A percentile compares a stretch with the other conserved stretches of the same genome.
Evolutionary conservation across 2,797 vertebrate genomes (phyloP).

Genomic region (Betta splendens): DNA sequence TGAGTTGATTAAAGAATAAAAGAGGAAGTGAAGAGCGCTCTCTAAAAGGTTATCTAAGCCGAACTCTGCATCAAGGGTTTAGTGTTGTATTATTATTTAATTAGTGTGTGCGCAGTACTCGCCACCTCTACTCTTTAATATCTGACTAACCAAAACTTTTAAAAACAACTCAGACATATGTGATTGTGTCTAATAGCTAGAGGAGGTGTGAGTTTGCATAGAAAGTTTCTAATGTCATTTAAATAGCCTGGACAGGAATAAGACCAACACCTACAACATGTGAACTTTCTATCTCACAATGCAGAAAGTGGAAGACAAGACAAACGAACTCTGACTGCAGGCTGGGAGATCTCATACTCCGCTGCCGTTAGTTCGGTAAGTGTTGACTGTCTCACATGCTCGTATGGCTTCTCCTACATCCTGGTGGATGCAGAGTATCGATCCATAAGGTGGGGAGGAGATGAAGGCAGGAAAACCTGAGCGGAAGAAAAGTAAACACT

Average conservation of each 20-base stretch:
- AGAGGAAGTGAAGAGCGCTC: slow-evolving; percentile 59
- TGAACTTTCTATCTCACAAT: slow-evolving; percentile 11
- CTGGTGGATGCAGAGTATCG: slow-evolving; percentile 89
- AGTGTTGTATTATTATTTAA: slow-evolving; percentile 15
- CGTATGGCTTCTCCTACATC: slow-evolving; percentile 81
- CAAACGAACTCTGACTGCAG: slow-evolving; percentile 41
- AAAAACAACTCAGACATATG: background rate
- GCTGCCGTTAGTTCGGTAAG: slow-evolving; percentile 60
- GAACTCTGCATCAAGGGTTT: slow-evolving; percentile 27
- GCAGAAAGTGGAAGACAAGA: slow-evolving; percentile 47
- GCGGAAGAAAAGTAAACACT: slow-evolving; percentile 88
- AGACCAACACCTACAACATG: slow-evolving; percentile 31
- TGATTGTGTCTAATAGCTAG: background rate
- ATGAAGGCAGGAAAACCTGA: slow-evolving; percentile 81
- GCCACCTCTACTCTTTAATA: background rate
- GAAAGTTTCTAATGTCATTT: slow-evolving; percentile 4
- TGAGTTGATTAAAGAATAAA: slow-evolving; percentile 55
- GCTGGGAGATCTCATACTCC: slow-evolving; percentile 64
- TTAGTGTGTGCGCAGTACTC: slow-evolving; percentile 1
- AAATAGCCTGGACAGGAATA: slow-evolving; percentile 13
- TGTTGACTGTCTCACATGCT: slow-evolving; percentile 78
- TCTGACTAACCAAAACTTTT: background rate
- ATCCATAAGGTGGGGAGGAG: slow-evolving; percentile 77
- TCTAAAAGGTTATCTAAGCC: slow-evolving; percentile 57
- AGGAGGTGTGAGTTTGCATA: slow-evolving; percentile 1